Evolutionary conservation across 2,113 vertebrate genomes (phyloP).

Genomic region (Oostethus manadensis): DNA sequence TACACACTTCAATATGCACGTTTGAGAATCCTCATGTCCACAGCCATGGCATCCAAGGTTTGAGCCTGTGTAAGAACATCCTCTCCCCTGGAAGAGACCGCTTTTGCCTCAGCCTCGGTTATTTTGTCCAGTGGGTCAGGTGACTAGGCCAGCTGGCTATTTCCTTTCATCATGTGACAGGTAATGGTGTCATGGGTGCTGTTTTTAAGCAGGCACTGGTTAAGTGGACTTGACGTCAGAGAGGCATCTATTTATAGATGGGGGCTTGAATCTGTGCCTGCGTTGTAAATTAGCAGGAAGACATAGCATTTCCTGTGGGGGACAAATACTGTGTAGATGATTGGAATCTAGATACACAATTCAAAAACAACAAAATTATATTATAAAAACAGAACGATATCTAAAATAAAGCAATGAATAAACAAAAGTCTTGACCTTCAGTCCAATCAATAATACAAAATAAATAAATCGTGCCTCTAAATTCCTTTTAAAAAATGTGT

Average conservation of each 20-base stretch:
- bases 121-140: conserved; percentile 42
- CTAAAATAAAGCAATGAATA: too few relatives aligned
- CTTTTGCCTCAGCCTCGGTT: conserved; percentile 8
- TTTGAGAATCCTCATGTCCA: neutral
- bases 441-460: too few relatives aligned
- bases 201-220: conserved; percentile 38
- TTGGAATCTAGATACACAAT: too few relatives aligned
- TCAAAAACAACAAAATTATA: too few relatives aligned
- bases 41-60: neutral
- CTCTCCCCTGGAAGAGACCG: conserved; percentile 3
- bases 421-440: too few relatives aligned
- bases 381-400: too few relatives aligned
- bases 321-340: too few relatives aligned
- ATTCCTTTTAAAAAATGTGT: too few relatives aligned
- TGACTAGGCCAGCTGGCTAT: conserved; percentile 26
- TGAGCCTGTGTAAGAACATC: conserved; percentile 7
- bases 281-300: neutral
- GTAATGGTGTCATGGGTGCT: conserved; percentile 24
- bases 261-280: conserved; percentile 10
- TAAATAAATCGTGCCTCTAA: too few relatives aligned
- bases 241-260: conserved; percentile 33
- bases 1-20: neutral
- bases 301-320: neutral
- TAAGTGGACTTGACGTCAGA: conserved; percentile 32
- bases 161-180: conserved; percentile 40